Conservation (phyloP, 2,888 invertebrate species). For the Protodeltote pygarga region DNA sequence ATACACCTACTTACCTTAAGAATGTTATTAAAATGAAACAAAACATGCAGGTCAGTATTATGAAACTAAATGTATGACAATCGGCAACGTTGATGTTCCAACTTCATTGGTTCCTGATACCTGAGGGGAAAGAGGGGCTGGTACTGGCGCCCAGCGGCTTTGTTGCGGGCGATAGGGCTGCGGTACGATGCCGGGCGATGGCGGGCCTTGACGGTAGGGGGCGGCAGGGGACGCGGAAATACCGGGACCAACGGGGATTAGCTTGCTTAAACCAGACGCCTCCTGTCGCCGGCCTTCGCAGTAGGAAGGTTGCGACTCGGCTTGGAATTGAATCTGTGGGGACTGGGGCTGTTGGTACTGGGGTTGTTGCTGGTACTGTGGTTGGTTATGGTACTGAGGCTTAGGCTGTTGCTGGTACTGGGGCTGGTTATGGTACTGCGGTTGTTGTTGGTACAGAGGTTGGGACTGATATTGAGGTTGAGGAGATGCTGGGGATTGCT, state of each 20-base stretch:
- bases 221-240: conserved; percentile 54
- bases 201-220: conserved; percentile 70
- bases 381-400: conserved; percentile 50
- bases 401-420: conserved; percentile 56
- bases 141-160: conserved; percentile 83
- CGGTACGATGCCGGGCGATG: conserved; percentile 70
- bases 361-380: conserved; percentile 48
- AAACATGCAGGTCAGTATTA: conserved; percentile 57
- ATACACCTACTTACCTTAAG: conserved; percentile 24
- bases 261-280: conserved; percentile 78
- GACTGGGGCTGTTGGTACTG: conserved; percentile 60
- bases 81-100: conserved; percentile 53
- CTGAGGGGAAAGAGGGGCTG: conserved; percentile 82
- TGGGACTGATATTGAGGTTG: conserved; percentile 55
- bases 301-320: conserved; percentile 65
- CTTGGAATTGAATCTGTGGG: conserved; percentile 57
- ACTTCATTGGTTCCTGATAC: conserved; percentile 62
- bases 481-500: conserved; percentile 68
- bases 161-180: conserved; percentile 76
- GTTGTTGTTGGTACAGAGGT: conserved; percentile 52
- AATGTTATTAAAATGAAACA: conserved; percentile 37
- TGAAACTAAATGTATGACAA: conserved; percentile 53
- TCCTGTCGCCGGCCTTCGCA: conserved; percentile 77
- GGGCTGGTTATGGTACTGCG: conserved; percentile 48
- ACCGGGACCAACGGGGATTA: conserved; percentile 80